Conservation (phyloP, 2,888 invertebrate species). For the Petrolisthes cinctipes region DNA sequence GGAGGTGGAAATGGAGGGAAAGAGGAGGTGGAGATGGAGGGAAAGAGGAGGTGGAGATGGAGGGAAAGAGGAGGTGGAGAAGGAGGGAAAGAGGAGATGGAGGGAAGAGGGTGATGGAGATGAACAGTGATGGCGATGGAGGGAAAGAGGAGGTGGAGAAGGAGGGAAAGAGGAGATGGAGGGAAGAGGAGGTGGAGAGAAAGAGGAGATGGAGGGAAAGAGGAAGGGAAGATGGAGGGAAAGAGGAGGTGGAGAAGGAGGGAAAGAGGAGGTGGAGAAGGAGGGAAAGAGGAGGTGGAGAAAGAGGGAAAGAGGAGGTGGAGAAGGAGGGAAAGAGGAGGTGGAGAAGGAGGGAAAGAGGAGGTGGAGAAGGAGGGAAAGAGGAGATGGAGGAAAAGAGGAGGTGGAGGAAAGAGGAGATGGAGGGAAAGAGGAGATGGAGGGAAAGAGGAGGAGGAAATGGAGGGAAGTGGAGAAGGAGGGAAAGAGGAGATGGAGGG, state of each 20-base stretch:
- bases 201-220: neutral
- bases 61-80: neutral
- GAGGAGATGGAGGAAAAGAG: neutral
- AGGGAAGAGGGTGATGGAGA: neutral
- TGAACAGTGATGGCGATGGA: neutral
- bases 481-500: neutral
- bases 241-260: neutral
- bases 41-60: neutral
- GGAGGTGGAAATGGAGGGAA: neutral
- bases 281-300: neutral
- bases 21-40: neutral
- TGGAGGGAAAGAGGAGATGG: neutral
- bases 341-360: neutral
- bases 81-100: neutral
- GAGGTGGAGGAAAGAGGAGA: neutral
- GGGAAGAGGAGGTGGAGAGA: neutral
- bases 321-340: neutral
- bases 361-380: neutral
- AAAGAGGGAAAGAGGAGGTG: neutral
- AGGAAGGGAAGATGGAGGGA: neutral
- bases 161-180: neutral
- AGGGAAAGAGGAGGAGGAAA: neutral
- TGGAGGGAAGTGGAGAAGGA: neutral
- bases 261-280: neutral
- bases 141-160: neutral